Evolutionary conservation across 2,113 vertebrate species (phyloP), one percentile per base, ranked within the genome.

Genomic region (Chaenocephalus aceratus): DNA sequence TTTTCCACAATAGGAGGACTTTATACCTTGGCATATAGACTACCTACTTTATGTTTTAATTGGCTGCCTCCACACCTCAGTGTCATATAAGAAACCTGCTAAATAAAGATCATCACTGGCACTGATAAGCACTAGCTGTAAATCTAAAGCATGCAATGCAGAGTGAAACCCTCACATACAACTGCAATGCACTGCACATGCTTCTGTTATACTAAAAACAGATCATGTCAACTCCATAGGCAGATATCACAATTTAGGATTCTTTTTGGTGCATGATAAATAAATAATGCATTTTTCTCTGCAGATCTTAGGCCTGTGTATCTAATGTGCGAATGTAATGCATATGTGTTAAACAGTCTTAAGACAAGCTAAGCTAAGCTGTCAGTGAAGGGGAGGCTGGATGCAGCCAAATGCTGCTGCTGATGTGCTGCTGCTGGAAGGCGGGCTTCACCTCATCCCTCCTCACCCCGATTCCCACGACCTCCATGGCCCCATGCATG

Each of bases 401-500:
- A 26, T 46, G 74, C 72, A 85, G 81, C 80, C 91, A 86, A 83
- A 89, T 90, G 89, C 83, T 80, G 75, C 75, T 82, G 67, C 82
- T 82, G 75, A 74, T 78, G 67, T 78, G 74, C 83, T 85, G 86
- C 79, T 70, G 79, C 81, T 74, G 15, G 80, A 91, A 93, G 93
- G 92, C 87, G 91, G 92, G 91, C 71, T 94, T 93, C 84, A 92
- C 80, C 83, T 89, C 92, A 60, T 85, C 83, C 72, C 82, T 92
- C 79, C 83, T 89, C 82, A 76, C 74, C 67, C 60, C 86, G 91
- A 88, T 95, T 95, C 95, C 94, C 94, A 95, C 93, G 94, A 95
- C 93, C 94, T 88, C 87, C 73, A 83, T 81, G 79, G 80, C 82
- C 87, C 81, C 88, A 60, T 72, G 80, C 90, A 88, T 78, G 88